A percentile compares a stretch with the other conserved stretches of the same genome.
These are phyloP conservation scores for Patagioenas fasciata DNA, from an alignment of 2,113 vertebrate species.

Conservation along the genomic window DNA sequence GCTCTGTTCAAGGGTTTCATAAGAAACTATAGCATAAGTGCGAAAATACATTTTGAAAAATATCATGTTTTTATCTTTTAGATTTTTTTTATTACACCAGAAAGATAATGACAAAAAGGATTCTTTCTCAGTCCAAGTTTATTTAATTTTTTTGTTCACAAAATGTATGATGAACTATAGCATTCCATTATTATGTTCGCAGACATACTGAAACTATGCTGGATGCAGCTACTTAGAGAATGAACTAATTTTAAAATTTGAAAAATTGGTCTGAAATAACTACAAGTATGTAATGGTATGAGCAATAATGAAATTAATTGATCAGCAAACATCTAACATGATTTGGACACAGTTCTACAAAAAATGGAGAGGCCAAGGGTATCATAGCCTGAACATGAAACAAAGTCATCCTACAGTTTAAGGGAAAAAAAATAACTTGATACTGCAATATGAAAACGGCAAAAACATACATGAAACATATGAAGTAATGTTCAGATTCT, in stretches of 20 bases:
- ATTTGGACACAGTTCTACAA: background rate
- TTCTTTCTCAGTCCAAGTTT: background rate
- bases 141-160: background rate
- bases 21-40: background rate
- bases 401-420: background rate
- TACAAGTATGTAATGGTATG: background rate
- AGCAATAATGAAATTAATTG: background rate
- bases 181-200: background rate
- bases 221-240: background rate
- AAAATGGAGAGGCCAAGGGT: background rate
- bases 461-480: background rate
- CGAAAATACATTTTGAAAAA: background rate
- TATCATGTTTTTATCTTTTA: background rate
- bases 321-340: background rate
- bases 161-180: accelerated
- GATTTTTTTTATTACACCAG: no score
- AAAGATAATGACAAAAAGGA: background rate
- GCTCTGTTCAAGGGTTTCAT: background rate
- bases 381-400: background rate
- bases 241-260: background rate
- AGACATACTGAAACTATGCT: background rate
- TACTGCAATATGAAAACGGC: background rate
- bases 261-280: background rate
- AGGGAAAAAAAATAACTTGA: background rate
- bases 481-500: background rate